These are phyloP conservation scores for Ptychodera flava DNA, from an alignment of 35 echinoderm and acorn worm species.

Conservation along the genomic window DNA sequence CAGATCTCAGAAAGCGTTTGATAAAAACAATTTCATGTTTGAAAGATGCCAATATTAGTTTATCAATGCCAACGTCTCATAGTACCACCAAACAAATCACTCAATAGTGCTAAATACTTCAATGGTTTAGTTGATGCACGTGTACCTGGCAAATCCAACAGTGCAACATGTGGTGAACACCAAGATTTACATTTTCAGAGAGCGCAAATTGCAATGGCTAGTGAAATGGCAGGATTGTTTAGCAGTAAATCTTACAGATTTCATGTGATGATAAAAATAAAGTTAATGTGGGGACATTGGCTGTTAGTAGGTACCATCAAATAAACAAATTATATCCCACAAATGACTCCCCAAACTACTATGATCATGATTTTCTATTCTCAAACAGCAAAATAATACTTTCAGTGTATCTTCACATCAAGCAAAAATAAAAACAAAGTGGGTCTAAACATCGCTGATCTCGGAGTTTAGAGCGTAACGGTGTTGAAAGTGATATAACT, in stretches of 20 bases:
- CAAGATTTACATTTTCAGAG: constrained; percentile 3
- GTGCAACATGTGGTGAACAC: neutral
- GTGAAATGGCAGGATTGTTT: neutral
- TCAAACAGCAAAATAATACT: neutral
- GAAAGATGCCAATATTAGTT: neutral
- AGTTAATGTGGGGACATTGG: constrained; percentile 10
- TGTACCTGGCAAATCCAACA: constrained; percentile 6
- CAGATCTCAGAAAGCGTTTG: neutral
- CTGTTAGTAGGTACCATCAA: constrained; percentile 13
- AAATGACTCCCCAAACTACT: constrained; percentile 7
- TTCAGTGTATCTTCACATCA: neutral
- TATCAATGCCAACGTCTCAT: neutral
- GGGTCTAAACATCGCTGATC: neutral
- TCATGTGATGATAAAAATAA: constrained; percentile 17
- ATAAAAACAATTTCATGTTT: neutral
- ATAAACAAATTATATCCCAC: neutral
- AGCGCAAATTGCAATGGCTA: neutral
- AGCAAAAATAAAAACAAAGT: neutral
- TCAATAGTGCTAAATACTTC: neutral
- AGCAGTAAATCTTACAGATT: neutral
- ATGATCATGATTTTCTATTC: constrained; percentile 13
- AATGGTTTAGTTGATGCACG: constrained; percentile 5
- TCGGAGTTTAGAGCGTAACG: neutral
- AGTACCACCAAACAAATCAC: neutral
- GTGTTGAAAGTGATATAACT: neutral